Evolutionary conservation across 1,140 invertebrate species (phyloP), one percentile per base, ranked within the genome.

Genomic region (Lepidotrigona ventralis): DNA sequence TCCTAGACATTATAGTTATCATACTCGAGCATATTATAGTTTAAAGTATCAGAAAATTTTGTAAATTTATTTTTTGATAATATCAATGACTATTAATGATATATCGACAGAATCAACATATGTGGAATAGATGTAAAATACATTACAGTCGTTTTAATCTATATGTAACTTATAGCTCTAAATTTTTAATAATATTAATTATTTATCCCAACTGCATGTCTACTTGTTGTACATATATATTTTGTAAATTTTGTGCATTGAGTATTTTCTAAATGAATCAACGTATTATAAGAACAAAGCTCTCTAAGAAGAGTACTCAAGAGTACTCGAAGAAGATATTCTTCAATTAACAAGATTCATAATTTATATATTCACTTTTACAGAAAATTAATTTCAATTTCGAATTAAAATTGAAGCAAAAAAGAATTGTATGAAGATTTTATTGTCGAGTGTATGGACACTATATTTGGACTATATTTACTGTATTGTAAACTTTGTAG

Each of bases 11-110:
- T 94, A 94, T 88, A 94, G 94, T 71, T 94, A 94, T 53, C 93
- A 94, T 74, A 94, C 94, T 79, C 88, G 93, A 29, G 94, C 94
- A 15, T 94, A 94, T 69, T 94, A 94, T 85, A 94, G 93, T 85
- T 88, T 94, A 14, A 94, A 94, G 75, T 94, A 94, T 75, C 92
- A 93, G 63, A 92, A 92, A 77, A 93, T 94, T 73, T 90, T 94
- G 66, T 94, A 86, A 93, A 80, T 73, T 66, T 23, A 46, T 39
- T 56, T 29, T 56, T 53, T 79, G 33, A 60, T 63, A 56, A 64
- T 19, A 66, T 66, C 12, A 23, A 58, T 17, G 17, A 66, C 15
- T 56, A 19, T 19, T 63, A 19, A 70, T 39, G 46, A 46, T 78
- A 54, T 26, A 53, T 26, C 26, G 26, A n/a, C 69, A 26, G 3